phyloP scores from a whole-genome alignment of 2,797 vertebrate genomes.

The Hippoglossus hippoglossus region DNA sequence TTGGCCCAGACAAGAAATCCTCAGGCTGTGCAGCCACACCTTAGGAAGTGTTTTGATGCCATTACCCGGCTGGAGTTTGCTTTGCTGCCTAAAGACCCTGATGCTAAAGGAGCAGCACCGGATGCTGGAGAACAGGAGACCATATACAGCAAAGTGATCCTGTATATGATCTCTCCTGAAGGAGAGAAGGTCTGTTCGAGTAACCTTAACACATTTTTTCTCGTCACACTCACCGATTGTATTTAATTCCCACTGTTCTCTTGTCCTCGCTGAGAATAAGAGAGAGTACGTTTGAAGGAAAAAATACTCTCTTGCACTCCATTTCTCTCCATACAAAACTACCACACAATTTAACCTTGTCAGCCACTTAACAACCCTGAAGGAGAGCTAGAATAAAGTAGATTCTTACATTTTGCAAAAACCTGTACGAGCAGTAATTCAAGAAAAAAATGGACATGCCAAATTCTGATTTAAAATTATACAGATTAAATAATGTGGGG shows the following conservation, averaged over 20 bases:
- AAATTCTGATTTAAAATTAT: neutral
- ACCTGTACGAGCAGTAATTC: neutral
- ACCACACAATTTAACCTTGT: neutral
- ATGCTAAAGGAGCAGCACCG: neutral
- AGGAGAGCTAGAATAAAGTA: neutral
- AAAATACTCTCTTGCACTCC: neutral
- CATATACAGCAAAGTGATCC: conserved; percentile 86
- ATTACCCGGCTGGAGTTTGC: conserved; percentile 87
- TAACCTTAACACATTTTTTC: conserved; percentile 7
- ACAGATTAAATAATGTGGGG: no score
- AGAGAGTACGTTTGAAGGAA: neutral
- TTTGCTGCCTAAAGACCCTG: conserved; percentile 58
- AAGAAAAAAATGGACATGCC: neutral
- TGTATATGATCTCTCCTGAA: conserved; percentile 90
- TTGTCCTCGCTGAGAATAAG: conserved; percentile 4
- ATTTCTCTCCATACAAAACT: neutral
- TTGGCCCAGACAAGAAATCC: conserved; percentile 89
- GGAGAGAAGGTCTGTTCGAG: conserved; percentile 85
- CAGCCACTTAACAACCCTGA: neutral
- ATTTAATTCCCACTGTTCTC: conserved; percentile 18
- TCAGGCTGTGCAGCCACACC: conserved; percentile 90
- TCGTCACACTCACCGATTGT: conserved; percentile 12
- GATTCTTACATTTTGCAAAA: neutral
- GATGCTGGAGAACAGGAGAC: conserved; percentile 73
- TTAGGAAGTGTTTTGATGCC: conserved; percentile 91